A percentile compares a stretch with the other conserved stretches of the same genome.
These are phyloP conservation scores for Poecilus cupreus DNA, from an alignment of 2,888 invertebrate genomes.

Conservation along the genomic window DNA sequence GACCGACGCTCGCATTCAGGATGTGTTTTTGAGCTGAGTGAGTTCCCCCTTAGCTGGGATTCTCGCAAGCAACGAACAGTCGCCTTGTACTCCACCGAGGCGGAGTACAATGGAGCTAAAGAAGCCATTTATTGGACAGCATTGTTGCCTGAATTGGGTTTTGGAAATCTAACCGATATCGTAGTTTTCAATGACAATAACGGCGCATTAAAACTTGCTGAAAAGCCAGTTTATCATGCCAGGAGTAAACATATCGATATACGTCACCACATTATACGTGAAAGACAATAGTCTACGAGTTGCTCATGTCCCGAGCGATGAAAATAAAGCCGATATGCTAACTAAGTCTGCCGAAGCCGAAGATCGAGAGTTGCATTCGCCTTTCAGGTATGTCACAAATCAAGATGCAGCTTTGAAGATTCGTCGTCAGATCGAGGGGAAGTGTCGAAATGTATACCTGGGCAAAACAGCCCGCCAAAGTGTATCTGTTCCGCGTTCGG, in stretches of 20 bases:
- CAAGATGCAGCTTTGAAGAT: no score
- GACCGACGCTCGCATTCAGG: conserved; percentile 63
- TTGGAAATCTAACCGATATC: background rate
- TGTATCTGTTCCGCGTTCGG: no score
- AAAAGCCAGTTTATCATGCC: background rate
- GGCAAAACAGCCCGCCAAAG: no score
- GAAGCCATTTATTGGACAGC: conserved; percentile 15
- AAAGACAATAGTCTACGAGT: background rate
- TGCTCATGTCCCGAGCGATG: background rate
- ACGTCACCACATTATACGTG: background rate
- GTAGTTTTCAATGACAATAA: background rate
- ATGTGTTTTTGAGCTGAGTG: conserved; percentile 42
- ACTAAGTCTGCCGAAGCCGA: background rate
- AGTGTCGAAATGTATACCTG: no score
- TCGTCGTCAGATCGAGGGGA: no score
- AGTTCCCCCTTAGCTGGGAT: conserved; percentile 14
- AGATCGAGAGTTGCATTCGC: background rate
- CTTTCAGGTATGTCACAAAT: no score
- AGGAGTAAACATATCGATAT: background rate
- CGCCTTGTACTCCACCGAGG: conserved; percentile 7
- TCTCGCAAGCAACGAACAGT: conserved; percentile 13
- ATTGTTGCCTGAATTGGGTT: conserved; percentile 16
- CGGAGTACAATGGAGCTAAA: conserved; percentile 4
- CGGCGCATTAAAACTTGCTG: background rate
- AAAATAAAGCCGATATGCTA: background rate